These are phyloP conservation scores for Athetis lepigone DNA, from an alignment of 2,888 invertebrate species.

Conservation along the genomic window DNA sequence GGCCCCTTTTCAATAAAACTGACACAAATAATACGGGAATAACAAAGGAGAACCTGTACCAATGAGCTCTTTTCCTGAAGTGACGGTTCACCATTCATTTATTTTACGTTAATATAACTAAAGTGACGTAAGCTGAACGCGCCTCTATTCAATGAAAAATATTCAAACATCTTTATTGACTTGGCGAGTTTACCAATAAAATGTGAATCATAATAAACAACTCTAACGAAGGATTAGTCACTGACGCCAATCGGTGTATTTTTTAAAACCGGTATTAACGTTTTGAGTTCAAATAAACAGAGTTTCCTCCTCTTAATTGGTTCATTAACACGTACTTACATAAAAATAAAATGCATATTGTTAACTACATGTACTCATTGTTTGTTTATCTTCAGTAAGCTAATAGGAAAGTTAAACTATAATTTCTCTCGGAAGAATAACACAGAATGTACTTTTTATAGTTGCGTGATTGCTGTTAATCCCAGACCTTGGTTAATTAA, in stretches of 20 bases:
- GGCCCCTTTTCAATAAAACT: conserved; percentile 3
- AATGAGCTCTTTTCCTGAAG: conserved; percentile 30
- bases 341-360: too few species aligned
- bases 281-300: conserved; percentile 2
- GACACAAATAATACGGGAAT: neutral
- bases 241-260: conserved; percentile 16
- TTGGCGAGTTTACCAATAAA: conserved; percentile 32
- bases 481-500: too few species aligned
- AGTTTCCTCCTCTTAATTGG: neutral
- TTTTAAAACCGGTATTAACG: neutral
- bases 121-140: conserved; percentile 29
- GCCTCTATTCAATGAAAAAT: conserved; percentile 23
- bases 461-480: too few species aligned
- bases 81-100: conserved; percentile 20
- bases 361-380: too few species aligned
- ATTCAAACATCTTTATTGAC: conserved; percentile 28
- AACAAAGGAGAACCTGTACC: neutral
- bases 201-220: conserved; percentile 40
- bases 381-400: too few species aligned
- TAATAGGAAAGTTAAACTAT: too few species aligned
- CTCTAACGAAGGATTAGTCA: conserved; percentile 27
- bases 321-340: neutral
- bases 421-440: too few species aligned
- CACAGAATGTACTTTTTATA: too few species aligned
- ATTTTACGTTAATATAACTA: conserved; percentile 4